These are phyloP conservation scores for Eupithecia dodoneata DNA, from an alignment of 2,888 invertebrate species.

Conservation along the genomic window DNA sequence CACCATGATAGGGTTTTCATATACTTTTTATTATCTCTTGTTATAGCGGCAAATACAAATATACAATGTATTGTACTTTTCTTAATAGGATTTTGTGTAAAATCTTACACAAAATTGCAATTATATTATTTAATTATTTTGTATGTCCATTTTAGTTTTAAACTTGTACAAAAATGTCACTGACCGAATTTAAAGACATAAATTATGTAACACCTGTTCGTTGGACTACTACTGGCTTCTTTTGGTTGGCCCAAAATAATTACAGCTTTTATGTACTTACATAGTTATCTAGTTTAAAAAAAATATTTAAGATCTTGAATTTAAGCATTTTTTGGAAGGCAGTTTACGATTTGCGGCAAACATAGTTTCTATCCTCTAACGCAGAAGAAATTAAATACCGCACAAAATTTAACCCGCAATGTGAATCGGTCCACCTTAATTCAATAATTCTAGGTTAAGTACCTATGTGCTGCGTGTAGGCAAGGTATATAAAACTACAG, in stretches of 20 bases:
- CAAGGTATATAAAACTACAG: not conserved
- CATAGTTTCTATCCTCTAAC: not conserved
- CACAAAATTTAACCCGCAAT: not conserved
- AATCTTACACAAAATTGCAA: not conserved
- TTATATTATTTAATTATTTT: conserved; percentile 1
- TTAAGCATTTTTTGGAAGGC: not conserved
- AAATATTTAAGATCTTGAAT: too few species aligned
- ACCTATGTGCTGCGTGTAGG: not conserved
- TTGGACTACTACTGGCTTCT: not conserved
- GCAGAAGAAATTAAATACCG: not conserved
- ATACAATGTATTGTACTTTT: not conserved
- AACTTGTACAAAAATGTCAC: conserved; percentile 4
- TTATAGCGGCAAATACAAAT: too few species aligned
- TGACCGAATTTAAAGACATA: not conserved
- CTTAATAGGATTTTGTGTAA: not conserved
- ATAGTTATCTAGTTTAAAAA: not conserved
- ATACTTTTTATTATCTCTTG: too few species aligned
- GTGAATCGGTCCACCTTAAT: not conserved
- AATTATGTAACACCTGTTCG: not conserved
- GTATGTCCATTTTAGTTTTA: conserved; percentile 3
- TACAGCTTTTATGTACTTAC: not conserved
- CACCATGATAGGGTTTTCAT: too few species aligned
- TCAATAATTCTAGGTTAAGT: not conserved
- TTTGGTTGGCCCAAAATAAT: not conserved
- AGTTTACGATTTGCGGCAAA: not conserved